These are phyloP conservation scores for Periophthalmus magnuspinnatus DNA, from an alignment of 2,797 vertebrate species.

Conservation along the genomic window DNA sequence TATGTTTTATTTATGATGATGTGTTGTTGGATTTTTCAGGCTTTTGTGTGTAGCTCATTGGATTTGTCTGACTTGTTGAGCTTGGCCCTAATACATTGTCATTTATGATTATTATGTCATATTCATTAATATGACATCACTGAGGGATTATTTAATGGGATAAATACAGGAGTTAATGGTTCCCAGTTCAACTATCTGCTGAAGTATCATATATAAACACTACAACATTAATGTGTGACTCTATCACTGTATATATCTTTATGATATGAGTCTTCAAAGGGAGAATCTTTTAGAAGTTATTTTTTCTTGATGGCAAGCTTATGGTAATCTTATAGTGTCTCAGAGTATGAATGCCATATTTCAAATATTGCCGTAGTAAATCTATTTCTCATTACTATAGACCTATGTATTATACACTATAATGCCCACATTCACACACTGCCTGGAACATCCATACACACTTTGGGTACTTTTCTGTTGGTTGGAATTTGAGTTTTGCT, in stretches of 20 bases:
- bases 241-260: background rate
- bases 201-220: background rate
- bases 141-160: background rate
- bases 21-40: constrained; percentile 9
- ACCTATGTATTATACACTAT: background rate
- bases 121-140: background rate
- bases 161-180: background rate
- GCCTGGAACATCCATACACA: constrained; percentile 45
- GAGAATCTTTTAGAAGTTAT: background rate
- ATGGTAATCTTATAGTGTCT: background rate
- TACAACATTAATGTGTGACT: background rate
- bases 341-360: background rate
- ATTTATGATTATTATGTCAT: background rate
- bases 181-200: background rate
- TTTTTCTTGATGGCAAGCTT: background rate
- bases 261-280: background rate
- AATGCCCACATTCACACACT: constrained; percentile 15
- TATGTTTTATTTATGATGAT: constrained; percentile 19
- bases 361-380: background rate
- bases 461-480: constrained; percentile 35
- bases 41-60: background rate
- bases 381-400: background rate
- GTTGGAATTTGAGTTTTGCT: constrained; percentile 56
- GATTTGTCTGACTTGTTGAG: too few relatives aligned
- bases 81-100: too few relatives aligned